Evolutionary conservation across 1,140 invertebrate genomes (phyloP).

Genomic region (Wasmannia auropunctata): DNA sequence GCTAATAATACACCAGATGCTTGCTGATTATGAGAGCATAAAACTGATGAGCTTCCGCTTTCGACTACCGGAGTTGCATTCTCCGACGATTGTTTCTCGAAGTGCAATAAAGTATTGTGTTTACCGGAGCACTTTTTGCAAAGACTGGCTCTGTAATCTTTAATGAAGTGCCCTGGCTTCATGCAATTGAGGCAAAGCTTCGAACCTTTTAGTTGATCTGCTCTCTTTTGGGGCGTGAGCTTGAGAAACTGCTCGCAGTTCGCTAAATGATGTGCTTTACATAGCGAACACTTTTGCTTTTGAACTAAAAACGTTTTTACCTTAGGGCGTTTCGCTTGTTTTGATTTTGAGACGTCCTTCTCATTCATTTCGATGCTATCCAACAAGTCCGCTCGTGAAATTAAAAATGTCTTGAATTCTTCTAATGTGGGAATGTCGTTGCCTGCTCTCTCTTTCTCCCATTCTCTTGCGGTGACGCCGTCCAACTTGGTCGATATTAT

Average conservation of each 20-base stretch:
- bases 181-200: not conserved
- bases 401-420: not conserved
- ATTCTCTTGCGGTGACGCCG: not conserved
- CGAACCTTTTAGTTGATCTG: not conserved
- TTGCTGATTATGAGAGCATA: too few species aligned
- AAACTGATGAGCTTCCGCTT: not conserved
- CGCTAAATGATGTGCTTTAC: not conserved
- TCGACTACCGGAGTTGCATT: too few species aligned
- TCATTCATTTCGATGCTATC: not conserved
- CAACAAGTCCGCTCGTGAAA: not conserved
- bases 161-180: not conserved
- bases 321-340: too few species aligned
- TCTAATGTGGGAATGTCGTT: not conserved
- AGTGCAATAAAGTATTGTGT: not conserved
- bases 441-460: not conserved
- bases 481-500: not conserved
- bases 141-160: not conserved
- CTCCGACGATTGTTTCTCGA: too few species aligned
- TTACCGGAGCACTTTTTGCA: not conserved
- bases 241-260: not conserved
- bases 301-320: too few species aligned
- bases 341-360: too few species aligned
- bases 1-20: too few species aligned
- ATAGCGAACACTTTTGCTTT: not conserved
- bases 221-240: not conserved